Evolutionary conservation across 2,113 vertebrate species (phyloP).

Genomic region (Dipodomys spectabilis): DNA sequence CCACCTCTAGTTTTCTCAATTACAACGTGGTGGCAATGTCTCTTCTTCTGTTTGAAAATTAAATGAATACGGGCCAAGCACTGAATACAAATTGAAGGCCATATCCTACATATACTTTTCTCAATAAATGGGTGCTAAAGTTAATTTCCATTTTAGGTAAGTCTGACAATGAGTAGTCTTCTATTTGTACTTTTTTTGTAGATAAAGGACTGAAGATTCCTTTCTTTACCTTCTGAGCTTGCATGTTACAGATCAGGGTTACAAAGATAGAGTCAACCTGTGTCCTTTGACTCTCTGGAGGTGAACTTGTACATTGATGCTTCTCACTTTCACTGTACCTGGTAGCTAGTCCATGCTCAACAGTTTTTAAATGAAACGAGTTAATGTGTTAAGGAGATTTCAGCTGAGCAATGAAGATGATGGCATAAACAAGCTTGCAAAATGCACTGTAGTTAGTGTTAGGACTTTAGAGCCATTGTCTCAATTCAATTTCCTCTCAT

Average conservation of each 20-base stretch:
- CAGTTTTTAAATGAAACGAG: slow-evolving; percentile 41
- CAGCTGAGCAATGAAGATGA: neutral
- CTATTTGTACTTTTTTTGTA: neutral
- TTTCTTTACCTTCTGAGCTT: neutral
- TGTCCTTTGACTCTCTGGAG: neutral
- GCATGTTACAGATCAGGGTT: neutral
- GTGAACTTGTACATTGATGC: neutral
- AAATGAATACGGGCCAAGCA: neutral
- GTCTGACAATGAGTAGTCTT: neutral
- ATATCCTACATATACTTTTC: neutral
- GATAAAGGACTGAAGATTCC: neutral
- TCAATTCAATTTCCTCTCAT: slow-evolving; percentile 30
- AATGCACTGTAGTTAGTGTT: neutral
- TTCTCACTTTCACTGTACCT: neutral
- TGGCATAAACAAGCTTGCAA: slow-evolving; percentile 34
- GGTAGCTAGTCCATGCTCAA: neutral
- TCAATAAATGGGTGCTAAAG: neutral
- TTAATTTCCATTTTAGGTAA: neutral
- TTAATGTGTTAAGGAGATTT: slow-evolving; percentile 9
- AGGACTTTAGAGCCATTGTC: neutral
- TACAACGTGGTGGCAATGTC: fast-evolving
- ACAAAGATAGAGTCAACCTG: neutral
- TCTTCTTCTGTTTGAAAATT: neutral
- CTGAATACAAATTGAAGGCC: neutral
- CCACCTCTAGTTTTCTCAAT: neutral